Base-by-base conservation (phyloP, 2,888 invertebrate genomes). In the Leptarthrus brevirostris region DNA sequence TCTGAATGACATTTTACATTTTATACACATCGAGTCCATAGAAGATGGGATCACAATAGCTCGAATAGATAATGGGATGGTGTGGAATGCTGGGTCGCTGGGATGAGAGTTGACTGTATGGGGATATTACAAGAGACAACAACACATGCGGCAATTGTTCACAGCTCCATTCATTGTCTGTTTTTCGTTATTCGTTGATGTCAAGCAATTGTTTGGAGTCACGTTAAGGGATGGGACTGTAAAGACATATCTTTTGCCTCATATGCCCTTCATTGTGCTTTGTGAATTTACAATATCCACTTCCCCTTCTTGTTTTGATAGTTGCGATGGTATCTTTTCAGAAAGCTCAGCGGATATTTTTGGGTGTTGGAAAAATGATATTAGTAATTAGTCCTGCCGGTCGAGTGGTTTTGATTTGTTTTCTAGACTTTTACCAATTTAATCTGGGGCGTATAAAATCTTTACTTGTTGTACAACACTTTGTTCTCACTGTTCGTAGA, bases 121-220 rank as follows among this genome's bases (percentile, higher is more conserved):
- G 36, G 22, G 54, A 36, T 34, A 40, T 54, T 53, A 54, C 56
- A 56, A 56, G 36, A 72, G 69, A 74, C 61, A 66, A 52, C 49
- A 56, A 74, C 70, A 74, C 70, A 74, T 70, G 53, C 49, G 47
- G 49, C 74, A 70, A 74, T 69, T 74, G 74, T 61, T 74, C 70
- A 56, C 54, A 44, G 36, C 71, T 36, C 40, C 69, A 58, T 61
- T 49, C 72, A 72, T 74, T 74, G 74, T 74, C 66, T 70, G 58
- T 52, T 56, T 74, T 70, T 70, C 24, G 74, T 58, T 61, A 52
- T 74, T 74, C 70, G 56, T 47, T 53, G 54, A 74, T 74, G 69
- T 66, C 69, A 74, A 66, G 49, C 74, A 69, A 74, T 74, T 74
- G 74, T 74, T 74, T 56, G 53, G 24, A 52, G 66, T 34, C 26